Conservation (phyloP, 2,888 invertebrate species). For the Troglohyphantes excavatus region DNA sequence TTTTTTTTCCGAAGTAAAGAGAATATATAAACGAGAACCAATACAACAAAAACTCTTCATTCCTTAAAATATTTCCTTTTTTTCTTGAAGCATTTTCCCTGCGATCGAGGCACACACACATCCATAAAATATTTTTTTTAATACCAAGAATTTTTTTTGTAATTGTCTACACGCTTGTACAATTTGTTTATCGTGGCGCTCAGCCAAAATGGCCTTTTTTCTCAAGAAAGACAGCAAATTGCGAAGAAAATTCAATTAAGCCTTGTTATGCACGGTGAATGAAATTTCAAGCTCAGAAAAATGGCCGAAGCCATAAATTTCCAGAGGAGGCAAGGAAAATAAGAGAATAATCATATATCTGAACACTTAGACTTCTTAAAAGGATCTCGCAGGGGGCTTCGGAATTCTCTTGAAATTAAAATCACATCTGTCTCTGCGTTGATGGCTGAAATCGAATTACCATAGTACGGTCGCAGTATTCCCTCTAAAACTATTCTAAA, state of each 20-base stretch:
- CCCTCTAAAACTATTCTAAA: neutral
- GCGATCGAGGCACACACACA: neutral
- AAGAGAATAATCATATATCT: neutral
- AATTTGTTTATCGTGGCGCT: neutral
- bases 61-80: neutral
- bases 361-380: neutral
- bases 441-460: constrained; percentile 10
- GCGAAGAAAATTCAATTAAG: constrained; percentile 36
- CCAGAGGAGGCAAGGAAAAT: neutral
- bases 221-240: constrained; percentile 19
- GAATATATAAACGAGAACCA: neutral
- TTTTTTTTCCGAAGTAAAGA: neutral
- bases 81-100: neutral
- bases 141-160: neutral
- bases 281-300: neutral
- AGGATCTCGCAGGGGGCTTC: neutral
- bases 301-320: neutral
- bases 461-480: neutral
- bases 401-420: constrained; percentile 3
- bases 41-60: neutral
- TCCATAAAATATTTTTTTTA: neutral
- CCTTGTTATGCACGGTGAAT: constrained; percentile 16
- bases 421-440: neutral
- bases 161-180: neutral
- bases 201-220: constrained; percentile 11